phyloP scores from a whole-genome alignment of 2,113 vertebrate genomes.

The Capra hircus region DNA sequence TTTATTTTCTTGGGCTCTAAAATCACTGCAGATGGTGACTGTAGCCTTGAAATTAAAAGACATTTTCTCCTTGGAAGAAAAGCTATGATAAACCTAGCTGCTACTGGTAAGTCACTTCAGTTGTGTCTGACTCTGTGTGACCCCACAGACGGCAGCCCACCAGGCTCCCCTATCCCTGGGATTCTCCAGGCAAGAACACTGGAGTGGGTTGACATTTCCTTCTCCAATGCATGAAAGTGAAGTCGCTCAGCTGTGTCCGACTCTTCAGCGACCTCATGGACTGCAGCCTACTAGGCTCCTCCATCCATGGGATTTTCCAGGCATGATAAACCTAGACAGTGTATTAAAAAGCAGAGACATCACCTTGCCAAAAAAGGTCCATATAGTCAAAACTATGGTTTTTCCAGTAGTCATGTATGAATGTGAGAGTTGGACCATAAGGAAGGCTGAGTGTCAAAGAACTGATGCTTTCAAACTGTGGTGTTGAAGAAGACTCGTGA shows the following conservation, averaged over 20 bases:
- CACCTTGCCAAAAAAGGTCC: neutral
- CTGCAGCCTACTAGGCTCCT: no score
- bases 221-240: no score
- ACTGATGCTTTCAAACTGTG: neutral
- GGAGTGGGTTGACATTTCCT: no score
- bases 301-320: no score
- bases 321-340: neutral
- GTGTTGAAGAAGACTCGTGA: neutral
- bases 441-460: neutral
- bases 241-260: no score
- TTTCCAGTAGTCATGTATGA: neutral
- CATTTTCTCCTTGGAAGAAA: neutral
- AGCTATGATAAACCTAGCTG: neutral
- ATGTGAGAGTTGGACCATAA: neutral
- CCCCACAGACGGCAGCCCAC: no score
- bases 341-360: neutral
- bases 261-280: no score
- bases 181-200: no score
- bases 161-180: no score
- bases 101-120: no score
- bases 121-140: no score
- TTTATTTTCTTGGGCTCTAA: neutral
- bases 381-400: neutral
- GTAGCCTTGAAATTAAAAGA: neutral
- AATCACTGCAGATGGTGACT: neutral